Evolutionary conservation across 2,113 vertebrate species (phyloP).

Genomic region (Tor tambroides): DNA sequence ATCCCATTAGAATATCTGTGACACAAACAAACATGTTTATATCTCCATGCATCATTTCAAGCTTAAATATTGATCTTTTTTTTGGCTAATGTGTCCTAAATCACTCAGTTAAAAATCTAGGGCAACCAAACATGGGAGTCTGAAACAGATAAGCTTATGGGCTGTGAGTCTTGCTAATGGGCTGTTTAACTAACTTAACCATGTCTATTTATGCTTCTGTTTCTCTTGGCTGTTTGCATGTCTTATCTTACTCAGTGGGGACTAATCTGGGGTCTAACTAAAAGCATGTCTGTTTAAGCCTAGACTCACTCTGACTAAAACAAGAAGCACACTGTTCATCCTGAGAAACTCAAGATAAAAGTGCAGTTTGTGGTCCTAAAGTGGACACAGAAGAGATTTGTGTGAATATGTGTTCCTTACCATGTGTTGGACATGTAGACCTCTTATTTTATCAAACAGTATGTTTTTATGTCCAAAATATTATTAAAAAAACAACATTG

Average conservation of each 20-base stretch:
- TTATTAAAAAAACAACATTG: too few species aligned
- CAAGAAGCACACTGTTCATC: neutral
- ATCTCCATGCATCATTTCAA: neutral
- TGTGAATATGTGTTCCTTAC: neutral
- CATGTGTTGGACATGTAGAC: neutral
- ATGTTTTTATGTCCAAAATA: neutral
- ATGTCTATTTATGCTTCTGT: neutral
- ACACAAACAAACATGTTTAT: neutral
- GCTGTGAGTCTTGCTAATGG: constrained; percentile 2
- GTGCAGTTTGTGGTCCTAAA: constrained; percentile 2
- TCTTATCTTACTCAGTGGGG: constrained; percentile 53
- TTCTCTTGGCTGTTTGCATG: constrained; percentile 1
- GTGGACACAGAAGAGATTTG: constrained; percentile 20
- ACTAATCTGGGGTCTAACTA: constrained; percentile 19
- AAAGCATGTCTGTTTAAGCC: constrained; percentile 47
- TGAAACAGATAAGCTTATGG: neutral
- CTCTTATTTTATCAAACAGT: neutral
- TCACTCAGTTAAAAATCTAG: neutral
- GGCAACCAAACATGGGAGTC: neutral
- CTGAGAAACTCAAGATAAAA: constrained; percentile 40
- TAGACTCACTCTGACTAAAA: constrained; percentile 28
- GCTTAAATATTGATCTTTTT: neutral
- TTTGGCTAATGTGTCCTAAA: neutral
- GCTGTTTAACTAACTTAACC: constrained; percentile 4
- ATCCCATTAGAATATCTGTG: neutral